A percentile compares a stretch with the other conserved stretches of the same genome.
Conservation (phyloP, 2,888 invertebrate species). For the Drosophila barbarae region DNA sequence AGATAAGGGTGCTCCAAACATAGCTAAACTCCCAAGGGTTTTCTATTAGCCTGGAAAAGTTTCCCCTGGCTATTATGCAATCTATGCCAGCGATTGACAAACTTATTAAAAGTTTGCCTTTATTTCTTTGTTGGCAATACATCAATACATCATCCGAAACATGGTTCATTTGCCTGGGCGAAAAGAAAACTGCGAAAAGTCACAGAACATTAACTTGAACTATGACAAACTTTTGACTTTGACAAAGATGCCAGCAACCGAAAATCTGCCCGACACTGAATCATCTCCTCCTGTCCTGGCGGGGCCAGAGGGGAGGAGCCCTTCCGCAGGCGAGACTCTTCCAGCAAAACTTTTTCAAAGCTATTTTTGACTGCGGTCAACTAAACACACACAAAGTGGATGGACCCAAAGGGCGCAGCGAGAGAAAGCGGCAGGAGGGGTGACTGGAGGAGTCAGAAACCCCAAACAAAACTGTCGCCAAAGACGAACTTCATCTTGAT, state of each 20-base stretch:
- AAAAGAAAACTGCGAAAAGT: slow-evolving; percentile 62
- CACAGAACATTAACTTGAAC: slow-evolving; percentile 76
- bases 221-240: slow-evolving; percentile 71
- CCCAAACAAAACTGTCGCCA: slow-evolving; percentile 67
- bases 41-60: slow-evolving; percentile 24
- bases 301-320: slow-evolving; percentile 1
- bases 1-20: background rate
- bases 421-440: slow-evolving; percentile 1
- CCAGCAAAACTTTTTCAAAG: slow-evolving; percentile 64
- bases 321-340: slow-evolving; percentile 32
- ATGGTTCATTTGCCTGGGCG: slow-evolving; percentile 63
- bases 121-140: slow-evolving; percentile 43
- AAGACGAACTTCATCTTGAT: slow-evolving; percentile 63
- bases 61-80: slow-evolving; percentile 28
- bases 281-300: slow-evolving; percentile 23
- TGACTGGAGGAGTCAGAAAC: slow-evolving; percentile 21
- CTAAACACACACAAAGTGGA: slow-evolving; percentile 71
- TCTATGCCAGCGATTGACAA: slow-evolving; percentile 55
- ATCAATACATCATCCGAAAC: slow-evolving; percentile 50
- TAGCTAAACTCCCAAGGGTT: background rate
- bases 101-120: slow-evolving; percentile 61
- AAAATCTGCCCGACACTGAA: slow-evolving; percentile 45
- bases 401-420: slow-evolving; percentile 24
- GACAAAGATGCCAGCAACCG: slow-evolving; percentile 54
- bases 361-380: slow-evolving; percentile 75